Base-by-base conservation (phyloP, 64 coral and sea anemone genomes). In the Porites lutea region DNA sequence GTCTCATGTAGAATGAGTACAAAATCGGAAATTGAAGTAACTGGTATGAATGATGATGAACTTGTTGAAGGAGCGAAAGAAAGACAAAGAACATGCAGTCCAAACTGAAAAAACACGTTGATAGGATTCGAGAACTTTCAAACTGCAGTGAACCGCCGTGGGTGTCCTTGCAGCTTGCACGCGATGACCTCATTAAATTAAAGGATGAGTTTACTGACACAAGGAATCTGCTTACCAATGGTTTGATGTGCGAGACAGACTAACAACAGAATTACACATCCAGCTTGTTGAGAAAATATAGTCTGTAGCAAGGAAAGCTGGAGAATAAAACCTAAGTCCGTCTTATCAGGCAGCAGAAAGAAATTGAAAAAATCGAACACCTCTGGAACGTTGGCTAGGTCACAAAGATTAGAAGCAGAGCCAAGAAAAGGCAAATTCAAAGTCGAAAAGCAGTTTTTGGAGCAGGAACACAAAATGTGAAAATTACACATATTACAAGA, bases 391-490 rank as follows among this genome's bases (percentile, higher is more conserved):
- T 90, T 43, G 52, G 79, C 50, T 48, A 65, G 78, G 46, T 93
- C 82, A 2, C 77, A 78, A 68, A 86, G 72, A 93, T 62, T 87
- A 71, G 51, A 90, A 50, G 82, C 74, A 13, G 88, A 79, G 4
- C 71, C 59, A 14, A 95, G 77, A 82, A 67, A 79, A 8, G 81
- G 79, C 14, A 78, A 82, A 67, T 27, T 90, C 13, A 95, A 85
- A 64, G 80, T 79, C 52, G 87, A 95, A 66, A 59, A 68, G 19
- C 65, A 83, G 48, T 95, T 79, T 59, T 37, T 86, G 5, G 80
- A 95, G 4, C 70, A 70, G 15, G 87, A 95, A 86, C 77, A 46
- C 21, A 49, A 95, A 86, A 21, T 90, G 4, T 86, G 71, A 85
- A 80, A 62, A 5, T 43, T 95, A 13, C 87, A 89, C 45, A 65